These are phyloP conservation scores for Drosophila repletoides DNA, from an alignment of 1,140 invertebrate genomes.

Conservation along the genomic window DNA sequence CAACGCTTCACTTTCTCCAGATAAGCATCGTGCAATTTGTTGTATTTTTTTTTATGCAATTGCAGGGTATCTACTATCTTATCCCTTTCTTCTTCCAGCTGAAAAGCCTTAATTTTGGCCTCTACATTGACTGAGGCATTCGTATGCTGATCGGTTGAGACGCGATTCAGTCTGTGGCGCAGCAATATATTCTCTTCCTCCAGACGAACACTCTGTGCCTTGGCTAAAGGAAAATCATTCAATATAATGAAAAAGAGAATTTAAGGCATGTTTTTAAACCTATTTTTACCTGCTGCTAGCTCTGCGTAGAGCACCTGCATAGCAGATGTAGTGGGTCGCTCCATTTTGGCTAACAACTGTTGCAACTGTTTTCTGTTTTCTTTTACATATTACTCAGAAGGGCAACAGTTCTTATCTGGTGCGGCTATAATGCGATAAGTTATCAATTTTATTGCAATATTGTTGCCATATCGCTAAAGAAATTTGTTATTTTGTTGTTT, in stretches of 20 bases:
- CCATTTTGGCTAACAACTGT: constrained; percentile 31
- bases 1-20: constrained; percentile 74
- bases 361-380: background rate
- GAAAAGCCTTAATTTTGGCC: constrained; percentile 59
- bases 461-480: constrained; percentile 4
- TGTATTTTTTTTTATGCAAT: constrained; percentile 74
- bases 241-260: too few relatives aligned
- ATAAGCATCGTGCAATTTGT: constrained; percentile 70
- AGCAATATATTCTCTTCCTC: constrained; percentile 73
- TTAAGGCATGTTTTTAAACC: background rate
- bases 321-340: constrained; percentile 44
- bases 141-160: constrained; percentile 37
- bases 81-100: constrained; percentile 71
- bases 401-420: constrained; percentile 1
- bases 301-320: constrained; percentile 64
- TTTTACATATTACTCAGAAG: constrained; percentile 37
- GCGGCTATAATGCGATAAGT: constrained; percentile 40
- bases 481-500: background rate
- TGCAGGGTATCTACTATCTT: constrained; percentile 55
- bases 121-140: constrained; percentile 59
- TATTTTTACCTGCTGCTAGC: constrained; percentile 58
- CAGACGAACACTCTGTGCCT: constrained; percentile 48
- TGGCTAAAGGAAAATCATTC: constrained; percentile 19
- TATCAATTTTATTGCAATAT: constrained; percentile 33
- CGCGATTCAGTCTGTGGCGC: constrained; percentile 53